Conservation (phyloP, 2,888 invertebrate species). For the Dryobotodes eremita region DNA sequence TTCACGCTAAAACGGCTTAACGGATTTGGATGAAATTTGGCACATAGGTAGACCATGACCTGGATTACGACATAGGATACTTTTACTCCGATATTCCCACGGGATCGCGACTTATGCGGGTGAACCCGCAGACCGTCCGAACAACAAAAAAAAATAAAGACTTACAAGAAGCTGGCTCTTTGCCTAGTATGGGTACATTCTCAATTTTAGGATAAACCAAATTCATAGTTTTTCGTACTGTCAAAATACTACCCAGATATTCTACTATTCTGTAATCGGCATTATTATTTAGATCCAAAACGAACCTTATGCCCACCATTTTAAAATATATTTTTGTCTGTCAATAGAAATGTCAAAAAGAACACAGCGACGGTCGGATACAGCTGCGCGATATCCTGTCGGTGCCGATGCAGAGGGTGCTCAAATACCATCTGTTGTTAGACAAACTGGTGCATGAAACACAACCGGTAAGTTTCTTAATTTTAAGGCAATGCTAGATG, state of each 20-base stretch:
- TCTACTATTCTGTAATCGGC: neutral
- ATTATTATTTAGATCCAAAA: conserved; percentile 22
- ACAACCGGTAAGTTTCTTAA: conserved; percentile 91
- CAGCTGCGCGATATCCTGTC: conserved; percentile 98
- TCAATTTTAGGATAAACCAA: no score
- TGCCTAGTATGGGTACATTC: neutral
- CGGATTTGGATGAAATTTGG: no score
- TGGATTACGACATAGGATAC: no score
- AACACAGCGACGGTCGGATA: conserved; percentile 98
- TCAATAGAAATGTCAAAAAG: conserved; percentile 96
- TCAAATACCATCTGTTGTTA: conserved; percentile 98
- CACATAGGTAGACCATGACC: no score
- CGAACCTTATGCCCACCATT: neutral
- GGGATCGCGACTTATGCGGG: no score
- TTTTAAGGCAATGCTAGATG: neutral
- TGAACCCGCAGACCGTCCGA: no score
- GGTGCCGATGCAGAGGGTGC: conserved; percentile 99
- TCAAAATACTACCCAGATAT: neutral
- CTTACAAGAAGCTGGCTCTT: no score
- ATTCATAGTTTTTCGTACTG: neutral
- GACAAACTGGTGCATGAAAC: conserved; percentile 97
- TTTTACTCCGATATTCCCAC: no score
- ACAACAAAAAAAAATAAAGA: no score
- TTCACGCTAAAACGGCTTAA: no score
- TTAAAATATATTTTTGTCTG: neutral